These are phyloP conservation scores for Tragulus kanchil DNA, from an alignment of 2,113 vertebrate genomes.

Conservation along the genomic window DNA sequence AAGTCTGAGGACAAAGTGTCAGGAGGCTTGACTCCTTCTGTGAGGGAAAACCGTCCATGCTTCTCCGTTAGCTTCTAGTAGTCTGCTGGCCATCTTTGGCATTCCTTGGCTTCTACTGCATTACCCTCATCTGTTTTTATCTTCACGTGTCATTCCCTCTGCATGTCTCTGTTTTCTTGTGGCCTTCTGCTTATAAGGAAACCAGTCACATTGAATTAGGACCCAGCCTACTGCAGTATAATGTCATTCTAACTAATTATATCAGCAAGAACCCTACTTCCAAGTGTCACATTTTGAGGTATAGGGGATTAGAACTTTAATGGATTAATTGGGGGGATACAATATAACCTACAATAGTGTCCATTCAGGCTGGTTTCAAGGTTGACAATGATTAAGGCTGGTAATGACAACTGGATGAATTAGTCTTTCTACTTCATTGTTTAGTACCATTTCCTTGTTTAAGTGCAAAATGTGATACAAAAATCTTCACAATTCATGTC, in stretches of 20 bases:
- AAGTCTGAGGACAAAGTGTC: not conserved
- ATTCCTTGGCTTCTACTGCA: not conserved
- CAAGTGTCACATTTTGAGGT: not conserved
- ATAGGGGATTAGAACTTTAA: not conserved
- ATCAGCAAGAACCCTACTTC: constrained; percentile 19
- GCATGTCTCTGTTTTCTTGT: not conserved
- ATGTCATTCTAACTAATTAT: not conserved
- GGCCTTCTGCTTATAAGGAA: not conserved
- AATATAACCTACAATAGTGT: not conserved
- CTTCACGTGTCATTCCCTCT: not conserved
- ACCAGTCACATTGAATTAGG: not conserved
- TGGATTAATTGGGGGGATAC: not conserved
- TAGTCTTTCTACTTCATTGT: constrained; percentile 1
- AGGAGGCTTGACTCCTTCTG: not conserved
- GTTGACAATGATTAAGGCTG: not conserved
- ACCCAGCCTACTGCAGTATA: not conserved
- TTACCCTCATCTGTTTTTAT: constrained; percentile 1
- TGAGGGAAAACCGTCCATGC: not conserved
- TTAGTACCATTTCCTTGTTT: not conserved
- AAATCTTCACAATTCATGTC: not conserved
- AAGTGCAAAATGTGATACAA: not conserved
- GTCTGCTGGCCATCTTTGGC: not conserved
- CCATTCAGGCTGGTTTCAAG: not conserved
- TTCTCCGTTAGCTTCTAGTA: not conserved
- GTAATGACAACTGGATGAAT: not conserved